Evolutionary conservation across 2,797 vertebrate species (phyloP).

Genomic region (Cygnus olor): DNA sequence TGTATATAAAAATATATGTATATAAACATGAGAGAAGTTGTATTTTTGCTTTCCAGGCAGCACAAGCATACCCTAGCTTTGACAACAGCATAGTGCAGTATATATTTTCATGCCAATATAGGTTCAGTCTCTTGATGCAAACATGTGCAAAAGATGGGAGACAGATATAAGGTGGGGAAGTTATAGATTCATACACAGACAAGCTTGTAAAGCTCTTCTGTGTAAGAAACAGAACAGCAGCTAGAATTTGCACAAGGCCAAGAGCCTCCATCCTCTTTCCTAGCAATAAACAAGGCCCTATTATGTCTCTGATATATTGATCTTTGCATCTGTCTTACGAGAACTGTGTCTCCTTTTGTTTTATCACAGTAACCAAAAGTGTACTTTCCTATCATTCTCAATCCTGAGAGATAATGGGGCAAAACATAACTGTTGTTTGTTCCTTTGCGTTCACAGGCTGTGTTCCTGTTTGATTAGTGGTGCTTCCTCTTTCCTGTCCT

Average conservation of each 20-base stretch:
- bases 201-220: not conserved
- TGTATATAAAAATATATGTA: not conserved
- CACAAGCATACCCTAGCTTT: not conserved
- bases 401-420: not conserved
- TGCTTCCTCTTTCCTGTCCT: constrained; percentile 68
- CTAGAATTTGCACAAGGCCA: not conserved
- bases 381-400: not conserved
- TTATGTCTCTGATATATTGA: not conserved
- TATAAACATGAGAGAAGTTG: not conserved
- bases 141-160: not conserved
- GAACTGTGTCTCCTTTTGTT: not conserved
- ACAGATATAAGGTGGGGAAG: not conserved
- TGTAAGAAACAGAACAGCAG: not conserved
- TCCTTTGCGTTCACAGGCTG: not conserved
- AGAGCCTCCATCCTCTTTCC: not conserved
- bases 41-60: not conserved
- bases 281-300: not conserved
- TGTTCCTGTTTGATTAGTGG: constrained; percentile 64
- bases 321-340: not conserved
- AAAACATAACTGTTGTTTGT: constrained; percentile 38
- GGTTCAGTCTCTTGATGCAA: not conserved
- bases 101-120: not conserved
- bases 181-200: not conserved
- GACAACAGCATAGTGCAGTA: not conserved
- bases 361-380: not conserved